A percentile compares a stretch with the other conserved stretches of the same genome.
Evolutionary conservation across 2,888 invertebrate species (phyloP).

Genomic region (Synanthedon myopaeformis): DNA sequence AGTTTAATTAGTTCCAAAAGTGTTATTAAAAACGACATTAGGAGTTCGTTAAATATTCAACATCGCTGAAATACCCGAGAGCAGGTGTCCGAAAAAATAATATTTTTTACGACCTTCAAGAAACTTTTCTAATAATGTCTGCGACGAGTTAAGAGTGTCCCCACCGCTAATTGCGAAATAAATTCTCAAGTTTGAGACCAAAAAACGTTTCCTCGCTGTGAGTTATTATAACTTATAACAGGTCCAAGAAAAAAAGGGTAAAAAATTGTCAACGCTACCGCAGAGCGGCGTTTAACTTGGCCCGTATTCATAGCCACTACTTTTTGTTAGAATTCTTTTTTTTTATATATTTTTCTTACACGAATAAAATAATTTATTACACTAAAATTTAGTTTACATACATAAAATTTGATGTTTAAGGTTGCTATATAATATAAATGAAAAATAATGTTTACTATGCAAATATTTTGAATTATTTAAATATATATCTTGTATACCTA

Average conservation of each 20-base stretch:
- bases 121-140: conserved; percentile 67
- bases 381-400: too few species aligned
- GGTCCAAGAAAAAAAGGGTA: conserved; percentile 43
- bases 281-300: neutral
- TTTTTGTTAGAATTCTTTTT: conserved; percentile 5
- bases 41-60: neutral
- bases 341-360: neutral
- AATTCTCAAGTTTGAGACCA: conserved; percentile 58
- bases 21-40: neutral
- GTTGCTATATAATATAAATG: too few species aligned
- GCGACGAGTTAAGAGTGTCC: conserved; percentile 42
- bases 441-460: too few species aligned
- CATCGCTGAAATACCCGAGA: conserved; percentile 9
- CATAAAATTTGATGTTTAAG: too few species aligned
- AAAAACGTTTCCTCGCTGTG: conserved; percentile 48
- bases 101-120: conserved; percentile 56
- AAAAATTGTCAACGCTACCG: conserved; percentile 5
- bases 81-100: conserved; percentile 50
- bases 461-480: too few species aligned
- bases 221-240: conserved; percentile 59
- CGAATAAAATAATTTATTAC: too few species aligned
- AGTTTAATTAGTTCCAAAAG: neutral
- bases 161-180: conserved; percentile 66
- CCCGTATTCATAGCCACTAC: neutral
- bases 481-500: too few species aligned